These are phyloP conservation scores for Melanotaenia pygmaea DNA, from an alignment of 2,797 vertebrate species.

Conservation along the genomic window DNA sequence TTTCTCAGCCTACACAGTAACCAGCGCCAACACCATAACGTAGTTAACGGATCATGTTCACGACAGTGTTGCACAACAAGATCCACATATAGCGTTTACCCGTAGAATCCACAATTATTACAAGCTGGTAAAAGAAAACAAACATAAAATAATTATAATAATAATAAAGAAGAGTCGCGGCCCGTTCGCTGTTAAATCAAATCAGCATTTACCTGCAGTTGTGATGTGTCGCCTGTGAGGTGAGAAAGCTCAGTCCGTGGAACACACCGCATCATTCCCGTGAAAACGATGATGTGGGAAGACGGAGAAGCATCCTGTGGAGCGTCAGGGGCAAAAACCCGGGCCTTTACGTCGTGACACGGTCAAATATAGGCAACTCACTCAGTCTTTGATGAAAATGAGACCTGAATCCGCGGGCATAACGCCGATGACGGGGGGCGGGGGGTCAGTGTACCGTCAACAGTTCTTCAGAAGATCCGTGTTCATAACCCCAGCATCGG, in stretches of 20 bases:
- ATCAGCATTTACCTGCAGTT: conserved; percentile 62
- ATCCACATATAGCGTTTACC: conserved; percentile 36
- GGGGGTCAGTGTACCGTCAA: conserved; percentile 63
- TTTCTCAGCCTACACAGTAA: conserved; percentile 77
- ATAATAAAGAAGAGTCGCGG: not conserved
- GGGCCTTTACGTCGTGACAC: conserved; percentile 70
- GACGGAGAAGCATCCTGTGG: conserved; percentile 64
- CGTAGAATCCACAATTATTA: conserved; percentile 9
- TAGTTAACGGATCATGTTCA: conserved; percentile 51
- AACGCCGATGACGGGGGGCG: conserved; percentile 42
- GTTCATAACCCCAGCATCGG: conserved; percentile 70
- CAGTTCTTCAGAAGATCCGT: conserved; percentile 67
- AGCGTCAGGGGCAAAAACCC: conserved; percentile 34
- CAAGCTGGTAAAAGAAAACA: conserved; percentile 7
- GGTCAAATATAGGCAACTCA: conserved; percentile 62
- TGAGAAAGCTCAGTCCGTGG: conserved; percentile 50
- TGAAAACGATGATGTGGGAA: conserved; percentile 66
- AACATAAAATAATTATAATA: not conserved
- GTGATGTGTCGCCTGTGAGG: conserved; percentile 55
- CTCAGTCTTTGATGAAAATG: conserved; percentile 46
- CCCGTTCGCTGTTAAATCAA: not conserved
- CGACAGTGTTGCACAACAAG: conserved; percentile 70
- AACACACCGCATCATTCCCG: conserved; percentile 59
- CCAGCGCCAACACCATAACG: conserved; percentile 62
- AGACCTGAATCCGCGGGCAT: conserved; percentile 54